These are phyloP conservation scores for Colinus virginianus DNA, from an alignment of 2,113 vertebrate genomes.

Conservation along the genomic window DNA sequence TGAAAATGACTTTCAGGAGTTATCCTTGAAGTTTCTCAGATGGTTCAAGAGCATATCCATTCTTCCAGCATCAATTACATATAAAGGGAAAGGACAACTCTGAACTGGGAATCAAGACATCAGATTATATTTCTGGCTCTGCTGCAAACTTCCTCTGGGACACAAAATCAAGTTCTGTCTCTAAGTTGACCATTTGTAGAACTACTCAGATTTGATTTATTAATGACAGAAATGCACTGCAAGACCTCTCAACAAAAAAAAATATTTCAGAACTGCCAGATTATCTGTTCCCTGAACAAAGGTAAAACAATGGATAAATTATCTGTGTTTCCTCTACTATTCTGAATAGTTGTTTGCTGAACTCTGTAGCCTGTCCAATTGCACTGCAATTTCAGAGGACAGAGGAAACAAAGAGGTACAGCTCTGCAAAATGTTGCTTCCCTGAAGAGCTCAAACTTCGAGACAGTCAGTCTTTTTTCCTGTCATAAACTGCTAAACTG, in stretches of 20 bases:
- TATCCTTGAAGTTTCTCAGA: background rate
- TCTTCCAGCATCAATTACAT: background rate
- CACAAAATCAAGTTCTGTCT: background rate
- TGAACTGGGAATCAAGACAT: conserved; percentile 3
- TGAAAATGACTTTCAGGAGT: background rate
- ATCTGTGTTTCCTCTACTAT: background rate
- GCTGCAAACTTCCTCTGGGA: background rate
- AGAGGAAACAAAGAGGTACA: background rate
- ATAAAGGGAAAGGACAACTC: background rate
- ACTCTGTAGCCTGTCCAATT: background rate
- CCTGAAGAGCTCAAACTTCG: background rate
- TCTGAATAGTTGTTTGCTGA: background rate
- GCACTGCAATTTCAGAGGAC: background rate
- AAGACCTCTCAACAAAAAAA: background rate
- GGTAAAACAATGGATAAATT: background rate
- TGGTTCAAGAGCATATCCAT: background rate
- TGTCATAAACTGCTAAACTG: background rate
- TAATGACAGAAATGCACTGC: background rate
- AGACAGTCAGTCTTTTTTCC: background rate
- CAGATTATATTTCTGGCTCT: conserved; percentile 13
- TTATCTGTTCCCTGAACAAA: background rate
- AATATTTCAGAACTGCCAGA: background rate
- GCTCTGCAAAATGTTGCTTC: background rate
- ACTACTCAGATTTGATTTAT: conserved; percentile 18
- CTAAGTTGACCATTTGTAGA: background rate